Conservation (phyloP, 2,888 invertebrate genomes). For the Chloromyia formosa region DNA sequence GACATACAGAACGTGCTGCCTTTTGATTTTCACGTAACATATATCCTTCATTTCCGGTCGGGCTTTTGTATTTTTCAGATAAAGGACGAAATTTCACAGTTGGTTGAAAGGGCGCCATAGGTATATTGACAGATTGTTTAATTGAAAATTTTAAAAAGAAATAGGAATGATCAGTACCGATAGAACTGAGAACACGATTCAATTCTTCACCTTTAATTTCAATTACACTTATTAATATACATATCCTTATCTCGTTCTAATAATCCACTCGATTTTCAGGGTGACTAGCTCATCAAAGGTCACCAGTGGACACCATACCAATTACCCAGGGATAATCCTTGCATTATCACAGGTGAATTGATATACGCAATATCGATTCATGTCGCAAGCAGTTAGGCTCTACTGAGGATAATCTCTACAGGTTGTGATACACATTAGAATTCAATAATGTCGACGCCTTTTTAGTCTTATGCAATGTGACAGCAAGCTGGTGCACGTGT, state of each 20-base stretch:
- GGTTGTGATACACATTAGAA: too few relatives aligned
- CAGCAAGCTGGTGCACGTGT: constrained; percentile 45
- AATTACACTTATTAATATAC: background rate
- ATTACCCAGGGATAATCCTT: constrained; percentile 34
- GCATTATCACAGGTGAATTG: constrained; percentile 26
- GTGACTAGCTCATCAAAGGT: background rate
- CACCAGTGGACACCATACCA: background rate
- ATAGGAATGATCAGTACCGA: background rate
- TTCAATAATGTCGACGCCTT: background rate
- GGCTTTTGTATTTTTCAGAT: constrained; percentile 2
- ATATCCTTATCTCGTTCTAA: background rate
- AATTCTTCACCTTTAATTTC: too few relatives aligned
- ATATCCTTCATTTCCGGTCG: constrained; percentile 38
- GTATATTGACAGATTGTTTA: background rate
- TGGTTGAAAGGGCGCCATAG: background rate
- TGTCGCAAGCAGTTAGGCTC: background rate
- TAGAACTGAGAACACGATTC: too few relatives aligned
- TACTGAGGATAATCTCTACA: background rate
- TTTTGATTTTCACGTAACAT: constrained; percentile 27
- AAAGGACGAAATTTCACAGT: background rate
- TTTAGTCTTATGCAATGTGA: constrained; percentile 1
- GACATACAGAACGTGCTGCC: background rate
- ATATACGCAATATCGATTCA: background rate
- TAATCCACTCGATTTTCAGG: background rate
- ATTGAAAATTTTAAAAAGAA: background rate